phyloP scores from a whole-genome alignment of 2,797 vertebrate genomes.

The Somateria mollissima region DNA sequence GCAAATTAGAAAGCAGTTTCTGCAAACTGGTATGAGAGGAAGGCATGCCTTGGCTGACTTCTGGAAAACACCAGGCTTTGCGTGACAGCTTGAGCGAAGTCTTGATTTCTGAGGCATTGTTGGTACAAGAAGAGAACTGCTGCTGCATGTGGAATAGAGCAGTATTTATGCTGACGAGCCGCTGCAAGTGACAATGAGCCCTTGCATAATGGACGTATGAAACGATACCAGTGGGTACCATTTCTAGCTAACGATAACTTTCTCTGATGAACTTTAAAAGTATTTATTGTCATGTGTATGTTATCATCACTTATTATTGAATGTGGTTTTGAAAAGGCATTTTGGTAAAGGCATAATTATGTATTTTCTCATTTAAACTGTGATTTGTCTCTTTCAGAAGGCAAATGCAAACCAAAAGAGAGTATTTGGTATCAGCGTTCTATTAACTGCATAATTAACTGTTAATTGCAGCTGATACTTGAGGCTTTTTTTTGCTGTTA shows the following conservation, averaged over 20 bases:
- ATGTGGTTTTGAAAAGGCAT: constrained; percentile 4
- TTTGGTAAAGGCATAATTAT: constrained; percentile 43
- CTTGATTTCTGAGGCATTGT: neutral
- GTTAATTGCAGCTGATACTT: constrained; percentile 52
- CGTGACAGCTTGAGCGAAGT: neutral
- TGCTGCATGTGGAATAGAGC: neutral
- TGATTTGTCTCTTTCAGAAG: constrained; percentile 56
- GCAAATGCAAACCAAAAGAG: constrained; percentile 52
- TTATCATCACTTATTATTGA: neutral
- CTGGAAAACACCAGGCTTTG: constrained; percentile 19
- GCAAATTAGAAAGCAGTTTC: neutral
- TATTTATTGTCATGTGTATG: constrained; percentile 7
- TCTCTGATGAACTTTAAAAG: constrained; percentile 3
- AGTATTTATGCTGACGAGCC: constrained; percentile 13
- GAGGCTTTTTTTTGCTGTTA: neutral
- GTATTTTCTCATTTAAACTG: constrained; percentile 42
- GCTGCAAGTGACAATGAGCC: neutral
- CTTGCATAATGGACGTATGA: neutral
- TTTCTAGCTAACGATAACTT: neutral
- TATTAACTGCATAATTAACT: constrained; percentile 57
- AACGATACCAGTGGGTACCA: neutral
- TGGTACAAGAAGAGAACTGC: neutral
- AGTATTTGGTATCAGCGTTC: constrained; percentile 46
- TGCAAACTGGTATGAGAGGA: neutral
- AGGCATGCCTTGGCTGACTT: neutral